phyloP scores from a whole-genome alignment of 2,113 vertebrate genomes.

The Pachyramphus minor region DNA sequence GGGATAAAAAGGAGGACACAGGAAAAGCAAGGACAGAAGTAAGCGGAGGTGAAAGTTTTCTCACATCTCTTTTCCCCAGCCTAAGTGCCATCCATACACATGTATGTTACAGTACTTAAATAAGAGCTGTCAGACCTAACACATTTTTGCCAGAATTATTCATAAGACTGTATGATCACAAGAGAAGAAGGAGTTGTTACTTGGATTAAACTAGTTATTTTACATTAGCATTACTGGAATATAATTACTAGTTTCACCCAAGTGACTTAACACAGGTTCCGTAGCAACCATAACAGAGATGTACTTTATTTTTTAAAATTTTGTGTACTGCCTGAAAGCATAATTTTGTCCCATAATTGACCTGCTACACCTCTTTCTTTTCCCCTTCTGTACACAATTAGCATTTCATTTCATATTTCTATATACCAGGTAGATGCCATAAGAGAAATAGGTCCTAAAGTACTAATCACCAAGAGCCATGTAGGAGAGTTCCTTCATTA shows the following conservation, averaged over 20 bases:
- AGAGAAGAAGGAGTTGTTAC: slow-evolving; percentile 1
- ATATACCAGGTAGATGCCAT: not conserved
- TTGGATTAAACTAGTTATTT: slow-evolving; percentile 36
- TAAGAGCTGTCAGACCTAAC: slow-evolving; percentile 11
- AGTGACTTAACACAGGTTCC: slow-evolving; percentile 2
- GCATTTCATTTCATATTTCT: slow-evolving; percentile 46
- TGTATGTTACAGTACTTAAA: slow-evolving; percentile 24
- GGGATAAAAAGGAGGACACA: not conserved
- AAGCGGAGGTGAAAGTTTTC: slow-evolving; percentile 28
- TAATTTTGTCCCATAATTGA: slow-evolving; percentile 5
- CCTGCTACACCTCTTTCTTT: not conserved
- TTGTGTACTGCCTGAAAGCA: not conserved
- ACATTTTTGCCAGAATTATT: slow-evolving; percentile 37
- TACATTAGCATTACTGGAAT: slow-evolving; percentile 50
- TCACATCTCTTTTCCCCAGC: not conserved
- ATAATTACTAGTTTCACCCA: slow-evolving; percentile 53
- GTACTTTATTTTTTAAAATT: not conserved
- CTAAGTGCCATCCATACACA: not conserved
- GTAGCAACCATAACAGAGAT: slow-evolving; percentile 17
- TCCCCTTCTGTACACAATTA: slow-evolving; percentile 30
- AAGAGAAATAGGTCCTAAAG: slow-evolving; percentile 36
- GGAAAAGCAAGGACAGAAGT: not conserved
- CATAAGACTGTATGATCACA: not conserved
- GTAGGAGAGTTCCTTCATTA: not conserved
- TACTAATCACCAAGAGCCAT: not conserved